Conservation (phyloP, 2,113 vertebrate genomes). For the Mesitornis unicolor region DNA sequence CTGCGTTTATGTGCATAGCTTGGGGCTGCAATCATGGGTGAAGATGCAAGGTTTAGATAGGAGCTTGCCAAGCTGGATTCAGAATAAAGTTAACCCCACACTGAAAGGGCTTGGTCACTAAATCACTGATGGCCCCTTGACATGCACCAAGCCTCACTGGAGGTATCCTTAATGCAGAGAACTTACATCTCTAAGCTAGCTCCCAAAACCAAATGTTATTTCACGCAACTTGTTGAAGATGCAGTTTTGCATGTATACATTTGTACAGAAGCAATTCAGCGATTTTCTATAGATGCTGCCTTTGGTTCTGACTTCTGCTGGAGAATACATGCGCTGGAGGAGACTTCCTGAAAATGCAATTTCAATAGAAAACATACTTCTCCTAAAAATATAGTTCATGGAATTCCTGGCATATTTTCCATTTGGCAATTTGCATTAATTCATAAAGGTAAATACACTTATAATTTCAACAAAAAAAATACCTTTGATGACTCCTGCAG, state of each 20-base stretch:
- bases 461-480: background rate
- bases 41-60: background rate
- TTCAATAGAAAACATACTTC: constrained; percentile 36
- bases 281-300: background rate
- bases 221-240: background rate
- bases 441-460: constrained; percentile 44
- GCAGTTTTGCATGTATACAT: background rate
- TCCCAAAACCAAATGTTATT: background rate
- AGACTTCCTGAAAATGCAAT: constrained; percentile 37
- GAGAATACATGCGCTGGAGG: background rate
- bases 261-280: background rate
- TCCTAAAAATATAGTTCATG: constrained; percentile 41
- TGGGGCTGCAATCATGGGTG: background rate
- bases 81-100: background rate
- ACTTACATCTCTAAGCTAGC: background rate
- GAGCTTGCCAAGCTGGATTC: background rate
- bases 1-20: background rate
- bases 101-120: background rate
- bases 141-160: rapidly evolving
- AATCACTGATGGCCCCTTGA: background rate
- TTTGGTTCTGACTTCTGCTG: background rate
- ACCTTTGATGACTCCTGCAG: constrained; percentile 12
- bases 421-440: constrained; percentile 37
- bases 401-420: constrained; percentile 60
- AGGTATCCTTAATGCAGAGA: background rate